Base-by-base conservation (phyloP, 2,113 vertebrate species). In the Hemicordylus capensis region DNA sequence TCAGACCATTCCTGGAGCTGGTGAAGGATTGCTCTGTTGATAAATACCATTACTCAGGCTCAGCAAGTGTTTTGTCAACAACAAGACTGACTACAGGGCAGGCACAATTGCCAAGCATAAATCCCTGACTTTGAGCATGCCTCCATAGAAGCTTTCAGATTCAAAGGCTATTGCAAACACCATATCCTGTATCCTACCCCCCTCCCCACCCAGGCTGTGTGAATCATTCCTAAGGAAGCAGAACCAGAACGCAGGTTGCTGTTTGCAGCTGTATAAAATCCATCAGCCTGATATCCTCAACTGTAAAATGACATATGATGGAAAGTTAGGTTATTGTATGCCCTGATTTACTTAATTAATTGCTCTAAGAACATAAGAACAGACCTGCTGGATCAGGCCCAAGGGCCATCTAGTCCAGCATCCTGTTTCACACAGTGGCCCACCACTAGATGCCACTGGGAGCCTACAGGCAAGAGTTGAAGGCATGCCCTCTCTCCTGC, bases 171-270 rank as follows among this genome's bases (percentile, higher is more conserved):
- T 77, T 26, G 20, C 44, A 64, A 46, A 17, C 17, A 26, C 59
- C 42, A 64, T 64, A 48, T 15, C 17, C 44, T 75, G 5, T 54
- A 12, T 84, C 26, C n/a, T 61, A 64, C 20, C 34, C 48, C 26
- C 44, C 73, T 64, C 20, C 34, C 48, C 46, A 64, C 22, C 72
- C 14, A 37, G 46, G 46, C 34, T 51, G n/a, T 61, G 44, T 75
- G 44, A 64, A 64, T 83, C n/a, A 51, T 76, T 76, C 74, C 26
- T 22, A 90, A 74, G 80, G 19, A 89, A 66, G 46, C 58, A 84
- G 59, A 1, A 42, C 1, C 42, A 85, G 76, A 72, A 66, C 42
- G 44, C 67, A 17, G 6, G 64, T 64, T 8, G 22, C 11, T 2
- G 14, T 7, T 46, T 1, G 3, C 75, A 74, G 54, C 63, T 0